These are phyloP conservation scores for Archilochus colubris DNA, from an alignment of 2,113 vertebrate species.

Conservation along the genomic window DNA sequence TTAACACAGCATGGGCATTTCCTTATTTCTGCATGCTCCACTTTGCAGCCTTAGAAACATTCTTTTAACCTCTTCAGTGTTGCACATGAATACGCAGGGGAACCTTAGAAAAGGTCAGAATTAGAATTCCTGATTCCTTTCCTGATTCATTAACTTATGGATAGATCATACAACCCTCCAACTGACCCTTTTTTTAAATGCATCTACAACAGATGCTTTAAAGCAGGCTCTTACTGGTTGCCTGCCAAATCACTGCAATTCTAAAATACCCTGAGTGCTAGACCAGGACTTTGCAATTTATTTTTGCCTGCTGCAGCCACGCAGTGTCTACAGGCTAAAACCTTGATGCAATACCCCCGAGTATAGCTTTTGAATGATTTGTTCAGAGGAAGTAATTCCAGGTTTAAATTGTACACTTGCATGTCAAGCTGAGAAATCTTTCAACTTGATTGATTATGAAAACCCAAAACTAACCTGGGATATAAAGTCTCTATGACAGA, in stretches of 20 bases:
- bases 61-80: neutral
- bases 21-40: neutral
- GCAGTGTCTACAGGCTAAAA: neutral
- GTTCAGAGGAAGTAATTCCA: neutral
- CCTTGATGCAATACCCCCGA: neutral
- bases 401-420: neutral
- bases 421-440: neutral
- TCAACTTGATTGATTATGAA: neutral
- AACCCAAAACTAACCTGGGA: neutral
- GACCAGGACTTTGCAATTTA: neutral
- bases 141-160: neutral
- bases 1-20: neutral
- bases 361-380: neutral
- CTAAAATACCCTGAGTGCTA: slow-evolving; percentile 7
- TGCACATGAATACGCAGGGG: accelerated
- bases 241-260: slow-evolving; percentile 3
- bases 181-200: neutral
- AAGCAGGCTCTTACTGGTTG: slow-evolving; percentile 18
- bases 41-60: neutral
- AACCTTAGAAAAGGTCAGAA: neutral
- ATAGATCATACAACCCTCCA: neutral
- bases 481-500: neutral
- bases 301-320: slow-evolving; percentile 50
- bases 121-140: neutral
- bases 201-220: neutral